phyloP scores from a whole-genome alignment of 2,888 invertebrate genomes.

The Bellardia pandia region DNA sequence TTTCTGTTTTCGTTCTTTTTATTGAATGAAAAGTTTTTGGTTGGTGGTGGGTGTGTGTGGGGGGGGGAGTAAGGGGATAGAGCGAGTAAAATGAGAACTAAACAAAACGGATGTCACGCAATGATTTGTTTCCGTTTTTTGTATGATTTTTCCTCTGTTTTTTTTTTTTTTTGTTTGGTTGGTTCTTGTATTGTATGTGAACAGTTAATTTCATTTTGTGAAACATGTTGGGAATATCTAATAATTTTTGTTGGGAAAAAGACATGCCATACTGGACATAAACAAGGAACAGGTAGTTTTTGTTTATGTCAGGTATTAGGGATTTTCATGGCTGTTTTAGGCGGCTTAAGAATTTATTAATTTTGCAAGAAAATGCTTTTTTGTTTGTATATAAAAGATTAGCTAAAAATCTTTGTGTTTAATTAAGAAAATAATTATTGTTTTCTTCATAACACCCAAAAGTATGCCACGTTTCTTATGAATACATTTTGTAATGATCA shows the following conservation, averaged over 20 bases:
- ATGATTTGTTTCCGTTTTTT: constrained; percentile 70
- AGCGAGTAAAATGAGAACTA: background rate
- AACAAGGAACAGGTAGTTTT: constrained; percentile 11
- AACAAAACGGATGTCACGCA: constrained; percentile 71
- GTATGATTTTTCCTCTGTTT: constrained; percentile 1
- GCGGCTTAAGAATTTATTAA: background rate
- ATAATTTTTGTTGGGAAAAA: background rate
- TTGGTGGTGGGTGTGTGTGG: background rate
- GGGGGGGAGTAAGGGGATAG: background rate
- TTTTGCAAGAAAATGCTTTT: background rate
- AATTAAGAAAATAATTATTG: background rate
- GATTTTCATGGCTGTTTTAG: background rate
- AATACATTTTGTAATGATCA: too few species aligned
- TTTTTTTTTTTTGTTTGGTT: constrained; percentile 4
- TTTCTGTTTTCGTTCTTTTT: background rate
- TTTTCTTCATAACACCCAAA: background rate
- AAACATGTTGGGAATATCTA: constrained; percentile 57
- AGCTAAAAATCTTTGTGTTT: background rate
- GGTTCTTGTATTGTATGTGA: constrained; percentile 44
- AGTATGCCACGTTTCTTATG: background rate
- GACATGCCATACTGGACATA: background rate
- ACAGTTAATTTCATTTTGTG: constrained; percentile 69
- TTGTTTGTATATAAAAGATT: background rate
- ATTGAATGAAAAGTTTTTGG: too few species aligned
- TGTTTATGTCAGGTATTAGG: background rate